Evolutionary conservation across 2,888 invertebrate genomes (phyloP).

Genomic region (Tenthredo livida): DNA sequence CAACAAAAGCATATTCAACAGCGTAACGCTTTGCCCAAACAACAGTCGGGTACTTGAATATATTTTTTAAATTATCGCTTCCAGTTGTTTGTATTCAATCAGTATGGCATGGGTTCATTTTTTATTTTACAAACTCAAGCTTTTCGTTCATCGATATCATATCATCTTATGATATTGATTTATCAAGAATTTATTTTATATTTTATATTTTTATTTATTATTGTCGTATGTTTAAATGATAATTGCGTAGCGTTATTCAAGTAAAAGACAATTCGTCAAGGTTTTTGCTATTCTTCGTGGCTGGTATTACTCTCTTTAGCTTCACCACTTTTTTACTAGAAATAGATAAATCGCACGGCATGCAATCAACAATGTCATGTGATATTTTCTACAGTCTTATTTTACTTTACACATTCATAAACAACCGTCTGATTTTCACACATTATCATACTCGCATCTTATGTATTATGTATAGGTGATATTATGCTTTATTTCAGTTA

Average conservation of each 20-base stretch:
- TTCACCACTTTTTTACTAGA: neutral
- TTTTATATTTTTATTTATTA: neutral
- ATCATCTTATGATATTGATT: neutral
- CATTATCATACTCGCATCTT: neutral
- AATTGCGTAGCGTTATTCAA: slow-evolving; percentile 12
- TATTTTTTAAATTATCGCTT: slow-evolving; percentile 54
- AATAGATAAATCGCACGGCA: slow-evolving; percentile 30
- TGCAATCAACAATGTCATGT: slow-evolving; percentile 37
- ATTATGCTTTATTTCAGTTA: slow-evolving; percentile 37
- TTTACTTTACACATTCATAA: neutral
- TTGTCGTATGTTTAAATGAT: neutral
- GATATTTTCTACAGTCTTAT: slow-evolving; percentile 4
- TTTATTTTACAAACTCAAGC: slow-evolving; percentile 42
- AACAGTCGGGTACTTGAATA: slow-evolving; percentile 72
- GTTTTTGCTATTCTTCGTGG: neutral
- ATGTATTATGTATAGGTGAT: slow-evolving; percentile 21
- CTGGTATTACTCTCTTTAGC: slow-evolving; percentile 23
- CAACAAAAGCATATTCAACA: slow-evolving; percentile 74
- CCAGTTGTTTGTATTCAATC: slow-evolving; percentile 39
- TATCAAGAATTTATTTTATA: neutral
- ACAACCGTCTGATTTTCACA: neutral
- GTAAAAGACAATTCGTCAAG: neutral
- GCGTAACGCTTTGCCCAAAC: slow-evolving; percentile 72
- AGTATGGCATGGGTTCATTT: slow-evolving; percentile 32
- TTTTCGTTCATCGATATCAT: slow-evolving; percentile 5